Evolutionary conservation across 92 coral and sea anemone species (phyloP), one percentile per base, ranked within the genome.

Genomic region (Phymanthus crucifer): DNA sequence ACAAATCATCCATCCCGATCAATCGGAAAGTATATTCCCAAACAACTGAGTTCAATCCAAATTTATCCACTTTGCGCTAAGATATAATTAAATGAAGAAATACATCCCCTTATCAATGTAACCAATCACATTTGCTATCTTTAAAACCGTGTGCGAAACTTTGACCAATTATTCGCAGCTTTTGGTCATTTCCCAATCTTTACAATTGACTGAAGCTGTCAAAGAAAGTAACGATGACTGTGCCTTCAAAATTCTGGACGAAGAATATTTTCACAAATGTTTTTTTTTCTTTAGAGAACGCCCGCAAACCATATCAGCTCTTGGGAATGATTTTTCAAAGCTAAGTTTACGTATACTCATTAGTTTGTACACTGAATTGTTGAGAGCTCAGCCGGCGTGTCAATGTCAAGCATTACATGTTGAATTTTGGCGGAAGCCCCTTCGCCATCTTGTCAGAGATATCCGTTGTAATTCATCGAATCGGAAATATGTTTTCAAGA

Each of bases 401-500:
- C 33, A 13, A 27, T n/a, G 33, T 27, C 2, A 24, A 61, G 68
- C 17, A 61, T 61, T 27, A 27, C 36, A 26, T 24, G 68, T 61
- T 61, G 36, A 29, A 34, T 17, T 61, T 29, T 34, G 27, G 36
- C 68, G 68, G 68, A 61, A 61, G 68, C 5, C 36, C 32, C 35
- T 61, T 26, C 68, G 68, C 68, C 68, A 29, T 61, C 68, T 43
- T 61, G 68, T 61, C 68, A 61, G 1, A 27, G 33, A 29, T 29
- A 61, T 61, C 68, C 68, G 68, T 27, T 61, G 68, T 61, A 27
- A 29, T 24, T 61, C 68, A 61, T 61, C 68, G 27, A 2, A 61
- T 61, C 68, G 68, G 68, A 61, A 61, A 61, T 61, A 24, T 61
- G 68, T 29, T 61, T 6, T 61, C 68, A 27, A 17, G 32, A 29